These are phyloP conservation scores for Tineola bisselliella DNA, from an alignment of 2,888 invertebrate genomes.

Conservation along the genomic window DNA sequence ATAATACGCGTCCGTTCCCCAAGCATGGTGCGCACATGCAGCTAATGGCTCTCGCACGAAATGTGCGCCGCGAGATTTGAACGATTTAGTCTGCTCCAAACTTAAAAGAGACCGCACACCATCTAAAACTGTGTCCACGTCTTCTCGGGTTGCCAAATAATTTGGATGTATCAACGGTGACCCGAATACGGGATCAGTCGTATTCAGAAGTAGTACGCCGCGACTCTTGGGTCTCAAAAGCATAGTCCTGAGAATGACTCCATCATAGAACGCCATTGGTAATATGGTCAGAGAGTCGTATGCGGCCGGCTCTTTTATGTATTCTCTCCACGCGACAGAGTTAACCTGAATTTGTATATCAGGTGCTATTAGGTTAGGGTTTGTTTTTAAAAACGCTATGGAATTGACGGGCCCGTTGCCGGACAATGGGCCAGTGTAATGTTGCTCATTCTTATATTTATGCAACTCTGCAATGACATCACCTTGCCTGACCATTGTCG, in stretches of 20 bases:
- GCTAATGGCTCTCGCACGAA: conserved; percentile 62
- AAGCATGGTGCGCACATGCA: conserved; percentile 65
- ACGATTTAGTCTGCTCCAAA: conserved; percentile 65
- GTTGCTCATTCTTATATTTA: conserved; percentile 37
- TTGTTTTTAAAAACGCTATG: conserved; percentile 66
- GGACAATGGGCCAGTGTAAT: conserved; percentile 56
- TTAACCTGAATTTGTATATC: conserved; percentile 73
- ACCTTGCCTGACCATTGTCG: conserved; percentile 43
- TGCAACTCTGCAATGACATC: conserved; percentile 43
- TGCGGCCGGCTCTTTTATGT: conserved; percentile 58
- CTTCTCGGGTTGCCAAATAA: conserved; percentile 68
- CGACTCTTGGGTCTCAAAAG: conserved; percentile 70
- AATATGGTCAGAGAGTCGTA: conserved; percentile 45
- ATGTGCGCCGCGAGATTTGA: conserved; percentile 63
- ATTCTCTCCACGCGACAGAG: conserved; percentile 55
- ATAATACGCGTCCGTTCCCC: conserved; percentile 72
- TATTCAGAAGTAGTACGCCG: conserved; percentile 69
- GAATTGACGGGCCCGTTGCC: conserved; percentile 63
- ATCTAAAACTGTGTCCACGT: conserved; percentile 67
- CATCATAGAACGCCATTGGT: conserved; percentile 70
- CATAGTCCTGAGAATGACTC: conserved; percentile 64
- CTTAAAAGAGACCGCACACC: conserved; percentile 67
- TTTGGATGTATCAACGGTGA: conserved; percentile 75
- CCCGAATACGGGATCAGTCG: conserved; percentile 72
- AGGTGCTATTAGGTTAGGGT: conserved; percentile 55